These are phyloP conservation scores for Pelvicachromis taeniatus DNA, from an alignment of 2,113 vertebrate species.

Conservation along the genomic window DNA sequence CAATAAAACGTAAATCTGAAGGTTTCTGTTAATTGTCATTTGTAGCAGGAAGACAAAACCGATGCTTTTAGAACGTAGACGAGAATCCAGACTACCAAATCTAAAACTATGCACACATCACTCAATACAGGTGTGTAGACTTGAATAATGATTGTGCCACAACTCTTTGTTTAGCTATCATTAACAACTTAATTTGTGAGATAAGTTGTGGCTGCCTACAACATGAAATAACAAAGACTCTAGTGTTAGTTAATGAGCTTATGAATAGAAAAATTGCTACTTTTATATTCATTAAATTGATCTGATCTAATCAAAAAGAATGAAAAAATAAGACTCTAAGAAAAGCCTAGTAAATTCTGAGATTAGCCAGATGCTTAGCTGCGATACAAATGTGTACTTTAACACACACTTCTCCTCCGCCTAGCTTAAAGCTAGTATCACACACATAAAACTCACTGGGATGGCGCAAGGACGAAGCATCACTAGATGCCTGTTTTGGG, in stretches of 20 bases:
- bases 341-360: not conserved
- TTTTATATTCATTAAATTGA: not conserved
- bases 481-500: not conserved
- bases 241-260: not conserved
- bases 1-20: not conserved
- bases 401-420: not conserved
- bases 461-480: not conserved
- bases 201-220: not conserved
- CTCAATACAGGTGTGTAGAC: not conserved
- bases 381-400: not conserved
- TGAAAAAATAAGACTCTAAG: not conserved
- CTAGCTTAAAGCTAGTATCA: not conserved
- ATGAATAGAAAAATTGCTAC: accelerated
- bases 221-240: not conserved
- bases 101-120: not conserved
- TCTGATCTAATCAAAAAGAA: not conserved
- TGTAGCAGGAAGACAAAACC: not conserved
- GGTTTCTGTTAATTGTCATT: not conserved
- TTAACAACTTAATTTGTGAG: not conserved
- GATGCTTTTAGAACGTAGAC: too few relatives aligned
- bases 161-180: not conserved
- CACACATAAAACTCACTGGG: not conserved
- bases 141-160: too few relatives aligned
- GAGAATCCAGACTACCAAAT: not conserved
- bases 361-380: not conserved